Percentiles rank a stretch among this genome's conserved stretches.
Conservation (phyloP, 2,797 vertebrate genomes). For the Cirrhinus molitorella region DNA sequence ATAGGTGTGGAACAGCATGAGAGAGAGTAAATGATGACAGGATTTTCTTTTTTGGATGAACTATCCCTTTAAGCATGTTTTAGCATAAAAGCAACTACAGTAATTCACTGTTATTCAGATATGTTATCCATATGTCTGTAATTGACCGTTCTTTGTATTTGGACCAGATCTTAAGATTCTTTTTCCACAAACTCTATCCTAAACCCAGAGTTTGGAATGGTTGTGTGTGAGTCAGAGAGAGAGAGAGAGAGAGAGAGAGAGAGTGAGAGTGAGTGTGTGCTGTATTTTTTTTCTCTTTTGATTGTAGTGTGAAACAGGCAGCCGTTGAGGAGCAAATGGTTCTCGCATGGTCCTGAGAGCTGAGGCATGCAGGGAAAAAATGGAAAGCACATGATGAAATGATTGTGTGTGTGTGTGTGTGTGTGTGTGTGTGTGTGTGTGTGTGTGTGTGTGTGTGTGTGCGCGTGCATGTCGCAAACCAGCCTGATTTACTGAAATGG, state of each 20-base stretch:
- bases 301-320: slow-evolving; percentile 48
- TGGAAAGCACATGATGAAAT: slow-evolving; percentile 54
- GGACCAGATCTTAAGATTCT: not conserved
- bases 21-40: not conserved
- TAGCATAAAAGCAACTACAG: not conserved
- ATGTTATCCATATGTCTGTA: slow-evolving; percentile 1
- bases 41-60: not conserved
- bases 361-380: slow-evolving; percentile 48
- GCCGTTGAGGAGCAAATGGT: slow-evolving; percentile 52
- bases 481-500: slow-evolving; percentile 15
- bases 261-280: slow-evolving; percentile 10
- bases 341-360: slow-evolving; percentile 53
- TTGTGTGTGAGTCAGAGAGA: slow-evolving; percentile 18
- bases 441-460: not conserved
- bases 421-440: slow-evolving; percentile 20
- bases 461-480: slow-evolving; percentile 6
- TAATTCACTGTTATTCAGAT: not conserved
- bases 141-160: not conserved
- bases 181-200: not conserved
- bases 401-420: slow-evolving; percentile 47
- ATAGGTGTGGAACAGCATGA: too few species aligned
- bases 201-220: slow-evolving; percentile 15
- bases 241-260: slow-evolving; percentile 13
- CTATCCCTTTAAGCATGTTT: not conserved
- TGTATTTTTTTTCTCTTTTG: slow-evolving; percentile 37